Evolutionary conservation across 2,113 vertebrate genomes (phyloP).

Genomic region (Tympanuchus pallidicinctus): DNA sequence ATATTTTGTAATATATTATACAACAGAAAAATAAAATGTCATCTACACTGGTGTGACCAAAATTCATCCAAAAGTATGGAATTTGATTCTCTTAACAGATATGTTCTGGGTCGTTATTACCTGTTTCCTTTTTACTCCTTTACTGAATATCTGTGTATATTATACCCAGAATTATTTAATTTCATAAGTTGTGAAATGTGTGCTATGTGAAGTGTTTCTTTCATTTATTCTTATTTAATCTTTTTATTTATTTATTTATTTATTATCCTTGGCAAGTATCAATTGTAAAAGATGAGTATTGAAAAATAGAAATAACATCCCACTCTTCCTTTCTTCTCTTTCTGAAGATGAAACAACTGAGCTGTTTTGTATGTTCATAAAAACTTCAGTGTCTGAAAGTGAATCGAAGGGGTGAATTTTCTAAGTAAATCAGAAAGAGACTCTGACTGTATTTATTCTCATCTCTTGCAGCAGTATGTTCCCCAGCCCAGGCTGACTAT

Average conservation of each 20-base stretch:
- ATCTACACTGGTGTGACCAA: not conserved
- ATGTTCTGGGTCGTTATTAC: slow-evolving; percentile 14
- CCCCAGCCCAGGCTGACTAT: not conserved
- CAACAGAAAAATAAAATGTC: not conserved
- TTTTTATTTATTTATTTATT: not conserved
- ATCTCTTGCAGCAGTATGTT: not conserved
- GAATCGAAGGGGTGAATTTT: not conserved
- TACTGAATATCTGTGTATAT: not conserved
- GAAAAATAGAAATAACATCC: not conserved
- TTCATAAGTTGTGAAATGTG: not conserved
- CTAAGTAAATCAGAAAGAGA: not conserved
- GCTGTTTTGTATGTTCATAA: not conserved
- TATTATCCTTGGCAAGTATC: slow-evolving; percentile 5
- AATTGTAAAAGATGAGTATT: not conserved
- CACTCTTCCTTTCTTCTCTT: not conserved
- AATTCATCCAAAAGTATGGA: not conserved
- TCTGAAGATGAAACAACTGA: not conserved
- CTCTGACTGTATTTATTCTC: not conserved
- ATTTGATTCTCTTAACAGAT: slow-evolving; percentile 13
- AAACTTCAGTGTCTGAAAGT: not conserved
- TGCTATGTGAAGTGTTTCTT: slow-evolving; percentile 25
- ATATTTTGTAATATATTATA: not conserved
- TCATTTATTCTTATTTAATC: slow-evolving; percentile 53
- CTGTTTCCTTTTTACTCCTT: not conserved
- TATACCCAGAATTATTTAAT: slow-evolving; percentile 29